phyloP scores from a whole-genome alignment of 2,113 vertebrate genomes.

The Orientallactaga bullata region DNA sequence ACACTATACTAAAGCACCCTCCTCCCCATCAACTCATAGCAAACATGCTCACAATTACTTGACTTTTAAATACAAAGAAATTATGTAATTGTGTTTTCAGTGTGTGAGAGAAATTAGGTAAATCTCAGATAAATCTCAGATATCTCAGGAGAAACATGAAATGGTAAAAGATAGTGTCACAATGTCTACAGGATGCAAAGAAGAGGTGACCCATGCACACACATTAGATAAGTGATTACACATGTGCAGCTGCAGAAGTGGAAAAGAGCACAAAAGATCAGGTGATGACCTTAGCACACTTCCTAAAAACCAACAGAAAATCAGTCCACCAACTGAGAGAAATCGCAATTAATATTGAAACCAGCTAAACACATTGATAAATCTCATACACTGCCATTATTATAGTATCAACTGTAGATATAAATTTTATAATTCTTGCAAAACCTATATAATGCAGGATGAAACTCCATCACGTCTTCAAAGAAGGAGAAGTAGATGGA shows the following conservation, averaged over 20 bases:
- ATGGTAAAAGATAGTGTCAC: neutral
- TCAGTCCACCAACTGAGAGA: neutral
- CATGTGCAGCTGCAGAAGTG: neutral
- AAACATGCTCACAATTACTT: neutral
- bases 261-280: neutral
- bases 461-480: neutral
- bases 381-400: neutral
- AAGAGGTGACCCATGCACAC: neutral
- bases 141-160: neutral
- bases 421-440: neutral
- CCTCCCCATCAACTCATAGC: neutral
- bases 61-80: conserved; percentile 39
- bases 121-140: no score
- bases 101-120: neutral
- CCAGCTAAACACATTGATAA: neutral
- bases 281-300: neutral
- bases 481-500: neutral
- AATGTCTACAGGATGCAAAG: neutral
- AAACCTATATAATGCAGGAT: neutral
- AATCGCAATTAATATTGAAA: neutral
- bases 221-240: neutral
- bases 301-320: neutral
- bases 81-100: neutral
- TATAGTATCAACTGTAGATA: neutral
- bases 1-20: neutral